Evolutionary conservation across 2,888 invertebrate genomes (phyloP).

Genomic region (Agelastica alni): DNA sequence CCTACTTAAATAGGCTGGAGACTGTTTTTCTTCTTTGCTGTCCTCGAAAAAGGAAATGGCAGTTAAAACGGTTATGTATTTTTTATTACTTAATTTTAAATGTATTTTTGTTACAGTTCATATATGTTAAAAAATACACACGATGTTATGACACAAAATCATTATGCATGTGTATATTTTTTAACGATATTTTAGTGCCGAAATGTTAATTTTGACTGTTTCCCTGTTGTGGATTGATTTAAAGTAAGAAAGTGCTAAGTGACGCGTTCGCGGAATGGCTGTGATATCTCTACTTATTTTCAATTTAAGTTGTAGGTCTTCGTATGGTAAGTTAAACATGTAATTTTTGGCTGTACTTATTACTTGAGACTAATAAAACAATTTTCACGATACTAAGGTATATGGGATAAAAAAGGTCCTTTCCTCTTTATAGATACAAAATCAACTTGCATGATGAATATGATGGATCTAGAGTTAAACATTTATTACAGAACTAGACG

Average conservation of each 20-base stretch:
- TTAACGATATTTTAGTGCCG: constrained; percentile 4
- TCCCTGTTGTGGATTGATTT: constrained; percentile 16
- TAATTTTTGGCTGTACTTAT: constrained; percentile 39
- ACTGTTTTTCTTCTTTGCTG: constrained; percentile 40
- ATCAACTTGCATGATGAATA: too few species aligned
- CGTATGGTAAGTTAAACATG: constrained; percentile 42
- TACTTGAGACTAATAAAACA: constrained; percentile 41
- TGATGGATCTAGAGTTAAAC: too few species aligned
- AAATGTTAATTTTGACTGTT: constrained; percentile 23
- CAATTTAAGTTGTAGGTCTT: constrained; percentile 33
- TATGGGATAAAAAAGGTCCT: constrained; percentile 45
- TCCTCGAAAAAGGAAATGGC: constrained; percentile 34
- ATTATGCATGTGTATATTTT: constrained; percentile 1
- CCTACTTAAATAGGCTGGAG: constrained; percentile 35
- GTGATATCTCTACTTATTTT: constrained; percentile 14
- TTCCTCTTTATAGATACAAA: constrained; percentile 35
- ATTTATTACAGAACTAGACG: too few species aligned
- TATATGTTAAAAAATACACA: constrained; percentile 24
- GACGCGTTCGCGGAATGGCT: constrained; percentile 23
- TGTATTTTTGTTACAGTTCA: constrained; percentile 32
- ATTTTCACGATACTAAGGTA: constrained; percentile 42
- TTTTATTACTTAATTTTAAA: constrained; percentile 31
- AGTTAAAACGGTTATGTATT: constrained; percentile 31
- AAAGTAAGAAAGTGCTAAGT: constrained; percentile 22
- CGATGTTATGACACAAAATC: not conserved